Percentiles rank a stretch among this genome's conserved stretches.
phyloP scores from a whole-genome alignment of 2,113 vertebrate species.

The Coreoperca whiteheadi region DNA sequence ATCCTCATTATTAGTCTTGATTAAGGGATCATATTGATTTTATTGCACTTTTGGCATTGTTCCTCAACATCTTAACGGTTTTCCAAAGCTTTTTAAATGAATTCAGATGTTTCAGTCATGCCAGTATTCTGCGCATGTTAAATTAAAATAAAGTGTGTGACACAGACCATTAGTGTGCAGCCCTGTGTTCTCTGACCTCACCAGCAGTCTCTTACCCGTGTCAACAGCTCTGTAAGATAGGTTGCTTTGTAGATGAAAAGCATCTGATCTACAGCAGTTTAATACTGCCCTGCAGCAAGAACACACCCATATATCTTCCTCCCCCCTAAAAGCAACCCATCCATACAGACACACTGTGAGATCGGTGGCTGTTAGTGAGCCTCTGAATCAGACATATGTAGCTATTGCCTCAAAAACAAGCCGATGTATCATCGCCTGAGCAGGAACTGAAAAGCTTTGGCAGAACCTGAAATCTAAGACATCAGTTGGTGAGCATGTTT shows the following conservation, averaged over 20 bases:
- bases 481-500: slow-evolving; percentile 59
- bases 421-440: slow-evolving; percentile 41
- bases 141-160: slow-evolving; percentile 21
- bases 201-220: slow-evolving; percentile 2
- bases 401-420: slow-evolving; percentile 54
- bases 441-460: slow-evolving; percentile 17
- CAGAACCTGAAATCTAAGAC: slow-evolving; percentile 30
- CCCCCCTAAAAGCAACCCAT: slow-evolving; percentile 19
- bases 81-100: slow-evolving; percentile 43
- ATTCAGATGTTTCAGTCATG: slow-evolving; percentile 39
- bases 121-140: slow-evolving; percentile 17
- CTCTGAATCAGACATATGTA: slow-evolving; percentile 28
- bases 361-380: slow-evolving; percentile 27
- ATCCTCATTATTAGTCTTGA: slow-evolving; percentile 30
- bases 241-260: slow-evolving; percentile 28
- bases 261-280: slow-evolving; percentile 35
- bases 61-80: slow-evolving; percentile 12
- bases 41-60: slow-evolving; percentile 22
- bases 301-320: slow-evolving; percentile 24
- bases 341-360: slow-evolving; percentile 23
- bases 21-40: slow-evolving; percentile 26
- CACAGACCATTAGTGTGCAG: slow-evolving; percentile 16
- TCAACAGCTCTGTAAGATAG: slow-evolving; percentile 22
- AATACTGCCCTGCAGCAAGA: slow-evolving; percentile 31
- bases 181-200: slow-evolving; percentile 42